Percentiles rank a stretch among this genome's conserved stretches.
phyloP scores from a whole-genome alignment of 92 coral and sea anemone species.

The Zoanthus gigantus region DNA sequence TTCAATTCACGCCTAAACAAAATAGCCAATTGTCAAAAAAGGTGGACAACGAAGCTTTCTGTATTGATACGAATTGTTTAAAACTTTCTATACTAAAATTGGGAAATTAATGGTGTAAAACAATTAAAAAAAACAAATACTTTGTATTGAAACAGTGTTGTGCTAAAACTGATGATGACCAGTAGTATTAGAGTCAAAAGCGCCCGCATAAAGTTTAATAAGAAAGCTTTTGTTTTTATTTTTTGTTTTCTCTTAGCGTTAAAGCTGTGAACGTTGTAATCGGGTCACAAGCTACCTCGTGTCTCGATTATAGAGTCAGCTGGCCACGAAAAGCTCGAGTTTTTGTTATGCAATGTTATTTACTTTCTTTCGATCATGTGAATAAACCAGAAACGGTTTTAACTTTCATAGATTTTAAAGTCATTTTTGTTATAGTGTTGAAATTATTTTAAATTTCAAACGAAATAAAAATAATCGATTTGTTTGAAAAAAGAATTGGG shows the following conservation, averaged over 20 bases:
- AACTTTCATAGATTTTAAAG: not conserved
- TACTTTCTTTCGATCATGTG: not conserved
- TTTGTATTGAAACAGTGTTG: not conserved
- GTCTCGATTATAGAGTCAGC: not conserved
- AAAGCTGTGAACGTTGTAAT: slow-evolving; percentile 15
- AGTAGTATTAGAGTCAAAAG: too few relatives aligned
- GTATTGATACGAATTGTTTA: not conserved
- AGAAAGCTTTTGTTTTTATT: too few relatives aligned
- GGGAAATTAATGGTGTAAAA: not conserved
- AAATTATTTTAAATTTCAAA: too few relatives aligned
- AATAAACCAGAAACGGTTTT: not conserved
- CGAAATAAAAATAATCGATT: too few relatives aligned
- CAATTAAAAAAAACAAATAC: slow-evolving; percentile 2
- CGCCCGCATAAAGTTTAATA: too few relatives aligned
- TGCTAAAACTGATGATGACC: too few relatives aligned
- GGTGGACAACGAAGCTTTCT: not conserved
- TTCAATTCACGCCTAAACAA: slow-evolving; percentile 6
- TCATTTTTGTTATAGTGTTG: too few relatives aligned
- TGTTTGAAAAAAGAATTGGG: too few relatives aligned
- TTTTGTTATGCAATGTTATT: not conserved
- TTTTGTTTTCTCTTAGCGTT: too few relatives aligned
- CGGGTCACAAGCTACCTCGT: not conserved
- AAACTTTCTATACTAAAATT: not conserved
- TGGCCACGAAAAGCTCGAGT: not conserved
- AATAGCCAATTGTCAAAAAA: slow-evolving; percentile 16